These are phyloP conservation scores for Erpornis zantholeuca DNA, from an alignment of 2,113 vertebrate species.

Conservation along the genomic window DNA sequence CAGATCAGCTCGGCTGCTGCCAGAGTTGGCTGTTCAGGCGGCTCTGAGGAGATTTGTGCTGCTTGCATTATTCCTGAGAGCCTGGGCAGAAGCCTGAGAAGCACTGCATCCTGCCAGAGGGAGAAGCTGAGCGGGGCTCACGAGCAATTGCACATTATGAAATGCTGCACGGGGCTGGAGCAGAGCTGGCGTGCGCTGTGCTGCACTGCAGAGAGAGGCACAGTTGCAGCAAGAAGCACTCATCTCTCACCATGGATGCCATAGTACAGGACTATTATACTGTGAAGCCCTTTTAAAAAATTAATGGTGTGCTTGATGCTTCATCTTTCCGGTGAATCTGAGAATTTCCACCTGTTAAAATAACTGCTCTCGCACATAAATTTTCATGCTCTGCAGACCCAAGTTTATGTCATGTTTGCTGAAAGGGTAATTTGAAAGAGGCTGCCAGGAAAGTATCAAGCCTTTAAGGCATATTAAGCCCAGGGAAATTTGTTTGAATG, in stretches of 20 bases:
- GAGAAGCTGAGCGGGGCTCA: constrained; percentile 16
- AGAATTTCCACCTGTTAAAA: constrained; percentile 4
- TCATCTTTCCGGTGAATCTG: not conserved
- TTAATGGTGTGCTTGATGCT: not conserved
- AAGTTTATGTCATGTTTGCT: not conserved
- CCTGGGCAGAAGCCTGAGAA: constrained; percentile 5
- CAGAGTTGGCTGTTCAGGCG: not conserved
- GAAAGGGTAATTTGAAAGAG: not conserved
- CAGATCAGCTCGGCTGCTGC: not conserved
- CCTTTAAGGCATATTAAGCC: not conserved
- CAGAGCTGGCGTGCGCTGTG: not conserved
- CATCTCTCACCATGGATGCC: not conserved
- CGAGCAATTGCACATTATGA: not conserved
- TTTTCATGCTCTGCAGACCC: not conserved
- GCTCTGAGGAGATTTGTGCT: not conserved
- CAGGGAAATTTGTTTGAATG: constrained; percentile 2
- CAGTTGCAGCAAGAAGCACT: not conserved
- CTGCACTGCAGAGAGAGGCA: constrained; percentile 57
- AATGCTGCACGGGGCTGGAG: constrained; percentile 13
- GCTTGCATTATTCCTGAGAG: not conserved
- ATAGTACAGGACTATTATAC: not conserved
- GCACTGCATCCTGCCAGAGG: not conserved
- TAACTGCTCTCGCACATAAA: not conserved
- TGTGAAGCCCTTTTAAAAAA: not conserved
- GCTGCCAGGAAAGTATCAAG: not conserved